phyloP scores from a whole-genome alignment of 2,797 vertebrate species.

The Glossophaga mutica region DNA sequence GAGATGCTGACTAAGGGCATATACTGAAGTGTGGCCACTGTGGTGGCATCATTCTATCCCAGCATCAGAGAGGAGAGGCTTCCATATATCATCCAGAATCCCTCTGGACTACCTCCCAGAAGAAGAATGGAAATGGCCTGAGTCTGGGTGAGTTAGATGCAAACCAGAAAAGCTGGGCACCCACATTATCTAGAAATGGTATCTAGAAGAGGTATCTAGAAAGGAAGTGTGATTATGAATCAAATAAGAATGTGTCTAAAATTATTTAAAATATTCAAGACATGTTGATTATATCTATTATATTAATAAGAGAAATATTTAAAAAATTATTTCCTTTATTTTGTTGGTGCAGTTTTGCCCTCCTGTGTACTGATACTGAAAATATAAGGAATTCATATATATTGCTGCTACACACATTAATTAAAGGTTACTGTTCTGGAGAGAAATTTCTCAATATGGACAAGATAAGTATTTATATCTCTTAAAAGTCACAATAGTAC shows the following conservation, averaged over 20 bases:
- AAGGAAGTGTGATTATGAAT: background rate
- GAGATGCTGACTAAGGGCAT: background rate
- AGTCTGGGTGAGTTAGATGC: background rate
- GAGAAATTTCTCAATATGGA: background rate
- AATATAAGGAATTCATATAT: slow-evolving; percentile 10
- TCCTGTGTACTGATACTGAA: background rate
- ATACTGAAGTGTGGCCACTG: background rate
- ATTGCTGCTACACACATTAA: background rate
- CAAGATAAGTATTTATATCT: background rate
- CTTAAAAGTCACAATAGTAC: background rate
- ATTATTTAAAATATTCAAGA: background rate
- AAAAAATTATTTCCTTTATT: background rate
- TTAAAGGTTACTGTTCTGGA: background rate
- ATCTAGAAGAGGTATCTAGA: background rate
- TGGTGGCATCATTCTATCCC: background rate
- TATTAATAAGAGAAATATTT: background rate
- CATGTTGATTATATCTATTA: background rate
- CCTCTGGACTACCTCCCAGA: background rate
- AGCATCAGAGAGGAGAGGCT: background rate
- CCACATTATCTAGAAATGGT: background rate
- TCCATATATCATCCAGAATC: background rate
- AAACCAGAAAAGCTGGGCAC: background rate
- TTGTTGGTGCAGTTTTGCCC: background rate
- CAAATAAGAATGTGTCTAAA: background rate
- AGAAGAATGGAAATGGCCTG: background rate